These are phyloP conservation scores for Danio choprae DNA, from an alignment of 2,797 vertebrate species.

Conservation along the genomic window DNA sequence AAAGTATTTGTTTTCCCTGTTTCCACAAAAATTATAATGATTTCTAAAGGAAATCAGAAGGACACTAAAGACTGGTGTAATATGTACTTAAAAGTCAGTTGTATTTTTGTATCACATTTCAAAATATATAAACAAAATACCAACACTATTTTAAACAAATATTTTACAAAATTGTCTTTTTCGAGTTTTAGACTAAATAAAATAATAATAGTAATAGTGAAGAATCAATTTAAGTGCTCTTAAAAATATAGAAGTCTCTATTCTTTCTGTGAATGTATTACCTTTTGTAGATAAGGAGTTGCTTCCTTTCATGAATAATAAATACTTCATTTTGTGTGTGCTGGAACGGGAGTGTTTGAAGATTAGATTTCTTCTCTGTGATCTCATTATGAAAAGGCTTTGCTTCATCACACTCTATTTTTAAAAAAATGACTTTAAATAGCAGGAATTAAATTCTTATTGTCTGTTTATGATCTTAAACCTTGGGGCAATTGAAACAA, in stretches of 20 bases:
- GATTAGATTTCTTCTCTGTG: conserved; percentile 9
- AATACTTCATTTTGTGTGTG: neutral
- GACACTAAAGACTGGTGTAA: too few species aligned
- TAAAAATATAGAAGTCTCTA: neutral
- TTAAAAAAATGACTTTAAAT: neutral
- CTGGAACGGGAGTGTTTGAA: neutral
- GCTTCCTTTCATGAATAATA: neutral
- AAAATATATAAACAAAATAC: too few species aligned
- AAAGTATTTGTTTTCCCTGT: too few species aligned
- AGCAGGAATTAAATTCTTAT: neutral
- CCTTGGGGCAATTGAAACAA: neutral
- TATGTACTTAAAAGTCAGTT: too few species aligned
- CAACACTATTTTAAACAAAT: too few species aligned
- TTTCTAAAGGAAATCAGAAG: too few species aligned
- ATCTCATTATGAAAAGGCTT: neutral
- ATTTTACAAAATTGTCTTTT: too few species aligned
- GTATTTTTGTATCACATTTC: too few species aligned
- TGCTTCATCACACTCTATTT: conserved; percentile 1
- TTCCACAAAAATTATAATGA: neutral
- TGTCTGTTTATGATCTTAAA: neutral
- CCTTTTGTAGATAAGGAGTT: neutral
- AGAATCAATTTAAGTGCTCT: too few species aligned
- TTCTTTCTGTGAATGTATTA: neutral
- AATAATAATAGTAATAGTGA: too few species aligned
- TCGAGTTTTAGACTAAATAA: too few species aligned